phyloP scores from a whole-genome alignment of 1,140 invertebrate species.

The Triops longicaudatus region DNA sequence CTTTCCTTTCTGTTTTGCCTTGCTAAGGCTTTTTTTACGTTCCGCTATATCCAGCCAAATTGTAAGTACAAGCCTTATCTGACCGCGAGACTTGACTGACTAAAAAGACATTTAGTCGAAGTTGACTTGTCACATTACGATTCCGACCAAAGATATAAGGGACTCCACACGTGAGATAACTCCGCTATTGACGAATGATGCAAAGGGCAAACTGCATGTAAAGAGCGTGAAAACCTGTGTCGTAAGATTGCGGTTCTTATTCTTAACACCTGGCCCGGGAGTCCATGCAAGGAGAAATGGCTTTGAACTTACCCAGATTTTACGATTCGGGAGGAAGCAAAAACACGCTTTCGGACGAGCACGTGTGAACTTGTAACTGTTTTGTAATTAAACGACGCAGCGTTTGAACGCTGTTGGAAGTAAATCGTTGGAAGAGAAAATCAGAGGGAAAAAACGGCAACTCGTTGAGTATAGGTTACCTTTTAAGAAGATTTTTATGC shows the following conservation, averaged over 20 bases:
- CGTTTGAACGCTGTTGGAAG: neutral
- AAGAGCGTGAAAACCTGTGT: neutral
- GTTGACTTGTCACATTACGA: neutral
- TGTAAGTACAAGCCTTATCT: neutral
- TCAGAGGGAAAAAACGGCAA: neutral
- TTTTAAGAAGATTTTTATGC: neutral
- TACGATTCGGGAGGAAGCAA: neutral
- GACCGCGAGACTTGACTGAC: neutral
- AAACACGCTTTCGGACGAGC: neutral
- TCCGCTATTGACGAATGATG: neutral
- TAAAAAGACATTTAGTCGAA: neutral
- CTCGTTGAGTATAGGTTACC: neutral
- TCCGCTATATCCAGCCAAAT: neutral
- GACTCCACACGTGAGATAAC: neutral
- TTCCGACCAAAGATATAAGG: neutral
- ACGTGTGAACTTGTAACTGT: neutral
- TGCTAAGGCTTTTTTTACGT: neutral
- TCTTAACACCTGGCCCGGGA: neutral
- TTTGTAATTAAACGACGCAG: neutral
- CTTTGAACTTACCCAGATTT: neutral
- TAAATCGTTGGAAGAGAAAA: neutral
- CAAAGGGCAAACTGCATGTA: neutral
- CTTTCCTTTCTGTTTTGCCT: neutral
- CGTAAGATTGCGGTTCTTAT: neutral
- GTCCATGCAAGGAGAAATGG: neutral